phyloP scores from a whole-genome alignment of 2,797 vertebrate species.

The Molossus molossus region DNA sequence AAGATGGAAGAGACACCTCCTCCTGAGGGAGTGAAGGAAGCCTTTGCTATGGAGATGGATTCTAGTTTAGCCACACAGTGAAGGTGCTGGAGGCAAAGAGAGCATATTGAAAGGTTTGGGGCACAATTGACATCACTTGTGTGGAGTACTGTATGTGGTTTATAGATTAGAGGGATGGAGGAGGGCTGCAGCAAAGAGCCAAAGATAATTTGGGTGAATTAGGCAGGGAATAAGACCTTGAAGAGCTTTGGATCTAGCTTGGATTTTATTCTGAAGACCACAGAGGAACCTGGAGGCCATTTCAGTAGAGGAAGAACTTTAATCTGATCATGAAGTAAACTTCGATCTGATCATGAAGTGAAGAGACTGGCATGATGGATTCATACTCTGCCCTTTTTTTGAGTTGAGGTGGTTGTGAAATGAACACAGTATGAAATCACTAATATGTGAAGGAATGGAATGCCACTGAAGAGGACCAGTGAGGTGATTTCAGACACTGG shows the following conservation, averaged over 20 bases:
- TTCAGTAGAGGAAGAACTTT: background rate
- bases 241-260: background rate
- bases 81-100: background rate
- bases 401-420: background rate
- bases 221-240: background rate
- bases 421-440: background rate
- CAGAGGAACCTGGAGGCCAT: background rate
- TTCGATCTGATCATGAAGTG: background rate
- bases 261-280: slow-evolving; percentile 1
- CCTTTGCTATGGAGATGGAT: background rate
- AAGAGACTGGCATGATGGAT: background rate
- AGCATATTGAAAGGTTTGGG: background rate
- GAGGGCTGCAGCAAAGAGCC: background rate
- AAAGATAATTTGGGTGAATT: background rate
- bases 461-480: background rate
- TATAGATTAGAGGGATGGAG: background rate
- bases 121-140: background rate
- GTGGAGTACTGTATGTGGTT: background rate
- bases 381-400: background rate
- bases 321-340: background rate
- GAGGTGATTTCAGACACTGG: background rate
- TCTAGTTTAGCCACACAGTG: background rate
- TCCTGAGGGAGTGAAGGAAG: background rate
- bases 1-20: background rate
- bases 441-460: background rate